A percentile compares a stretch with the other conserved stretches of the same genome.
These are phyloP conservation scores for Gila robusta DNA, from an alignment of 2,797 vertebrate genomes.

Conservation along the genomic window DNA sequence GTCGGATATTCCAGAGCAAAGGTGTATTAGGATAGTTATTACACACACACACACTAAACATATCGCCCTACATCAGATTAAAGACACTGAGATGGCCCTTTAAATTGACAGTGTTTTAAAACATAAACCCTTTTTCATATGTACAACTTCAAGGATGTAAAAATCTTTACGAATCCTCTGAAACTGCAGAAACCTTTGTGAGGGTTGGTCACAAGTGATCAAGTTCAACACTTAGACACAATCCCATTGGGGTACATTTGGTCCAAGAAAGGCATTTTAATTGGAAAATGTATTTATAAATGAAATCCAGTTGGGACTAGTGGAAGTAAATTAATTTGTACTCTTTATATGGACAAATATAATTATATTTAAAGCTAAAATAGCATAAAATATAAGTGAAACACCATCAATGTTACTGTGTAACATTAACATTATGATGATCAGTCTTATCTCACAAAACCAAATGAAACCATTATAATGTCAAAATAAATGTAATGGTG, in stretches of 20 bases:
- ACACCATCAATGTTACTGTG: background rate
- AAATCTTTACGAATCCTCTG: background rate
- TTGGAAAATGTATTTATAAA: background rate
- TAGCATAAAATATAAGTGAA: background rate
- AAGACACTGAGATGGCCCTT: background rate
- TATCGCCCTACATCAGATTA: background rate
- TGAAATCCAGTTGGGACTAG: background rate
- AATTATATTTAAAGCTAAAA: background rate
- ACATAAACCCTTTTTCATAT: background rate
- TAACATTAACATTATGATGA: background rate
- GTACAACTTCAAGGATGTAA: background rate
- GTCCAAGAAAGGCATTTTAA: background rate
- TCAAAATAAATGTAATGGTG: background rate
- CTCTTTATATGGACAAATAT: background rate
- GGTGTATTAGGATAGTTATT: background rate
- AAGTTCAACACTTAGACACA: background rate
- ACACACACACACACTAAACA: background rate
- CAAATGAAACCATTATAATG: background rate
- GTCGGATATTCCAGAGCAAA: conserved; percentile 57
- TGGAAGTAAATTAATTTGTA: background rate
- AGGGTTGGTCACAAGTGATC: background rate
- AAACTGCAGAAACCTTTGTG: background rate
- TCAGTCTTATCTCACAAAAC: background rate
- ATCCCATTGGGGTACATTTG: background rate
- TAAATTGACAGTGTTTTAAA: background rate